A percentile compares a stretch with the other conserved stretches of the same genome.
Conservation (phyloP, 2,888 invertebrate genomes). For the Bursaphelenchus okinawaensis region DNA sequence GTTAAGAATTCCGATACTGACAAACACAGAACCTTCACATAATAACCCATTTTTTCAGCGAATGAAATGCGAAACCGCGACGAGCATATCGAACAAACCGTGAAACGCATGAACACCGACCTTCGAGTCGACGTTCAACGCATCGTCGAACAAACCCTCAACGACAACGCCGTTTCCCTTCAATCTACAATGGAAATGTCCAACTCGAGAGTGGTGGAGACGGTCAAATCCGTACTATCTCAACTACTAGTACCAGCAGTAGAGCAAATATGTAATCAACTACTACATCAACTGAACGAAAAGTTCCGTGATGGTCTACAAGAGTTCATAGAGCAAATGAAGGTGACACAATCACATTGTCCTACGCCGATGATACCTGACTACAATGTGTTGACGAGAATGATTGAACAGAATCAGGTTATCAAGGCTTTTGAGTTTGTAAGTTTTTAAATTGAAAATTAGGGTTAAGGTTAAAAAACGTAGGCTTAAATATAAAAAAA, state of each 20-base stretch:
- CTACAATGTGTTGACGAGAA: conserved; percentile 2
- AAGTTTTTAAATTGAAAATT: too few relatives aligned
- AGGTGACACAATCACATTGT: conserved; percentile 2
- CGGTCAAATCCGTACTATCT: conserved; percentile 12
- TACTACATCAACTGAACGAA: conserved; percentile 83
- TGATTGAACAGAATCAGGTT: conserved; percentile 13
- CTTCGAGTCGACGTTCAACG: conserved; percentile 2
- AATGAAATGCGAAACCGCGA: conserved; percentile 40
- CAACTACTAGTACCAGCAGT: conserved; percentile 38
- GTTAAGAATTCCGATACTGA: too few relatives aligned
- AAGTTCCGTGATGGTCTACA: conserved; percentile 77
- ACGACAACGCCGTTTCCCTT: conserved; percentile 14
- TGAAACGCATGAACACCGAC: conserved; percentile 17
- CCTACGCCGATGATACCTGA: conserved; percentile 1
- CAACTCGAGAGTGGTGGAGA: conserved; percentile 13
- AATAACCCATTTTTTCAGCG: conserved; percentile 25
- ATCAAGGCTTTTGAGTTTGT: conserved; percentile 19
- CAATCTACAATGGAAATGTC: conserved; percentile 16
- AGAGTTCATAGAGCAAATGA: conserved; percentile 27
- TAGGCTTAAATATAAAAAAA: too few relatives aligned
- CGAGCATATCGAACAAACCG: conserved; percentile 33
- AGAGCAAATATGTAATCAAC: conserved; percentile 56
- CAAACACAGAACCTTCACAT: too few relatives aligned
- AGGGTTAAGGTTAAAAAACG: too few relatives aligned
- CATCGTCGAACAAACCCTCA: conserved; percentile 15